Conservation (phyloP, 2,113 vertebrate species). For the Bufo gargarizans region DNA sequence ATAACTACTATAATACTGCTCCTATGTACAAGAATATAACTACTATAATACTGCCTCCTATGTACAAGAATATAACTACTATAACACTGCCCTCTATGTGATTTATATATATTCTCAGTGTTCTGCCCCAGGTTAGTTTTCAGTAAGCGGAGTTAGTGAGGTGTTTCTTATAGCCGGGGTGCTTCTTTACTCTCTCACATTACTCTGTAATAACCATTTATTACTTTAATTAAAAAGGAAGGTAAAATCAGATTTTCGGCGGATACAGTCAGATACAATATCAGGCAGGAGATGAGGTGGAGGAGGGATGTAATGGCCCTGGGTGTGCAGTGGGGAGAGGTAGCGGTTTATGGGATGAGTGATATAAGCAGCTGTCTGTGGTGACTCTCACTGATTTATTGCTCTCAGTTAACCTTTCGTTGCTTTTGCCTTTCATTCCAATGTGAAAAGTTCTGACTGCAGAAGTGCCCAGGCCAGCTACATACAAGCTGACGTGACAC, state of each 20-base stretch:
- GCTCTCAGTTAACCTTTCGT: background rate
- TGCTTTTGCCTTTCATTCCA: background rate
- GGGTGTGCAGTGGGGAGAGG: background rate
- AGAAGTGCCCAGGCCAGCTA: background rate
- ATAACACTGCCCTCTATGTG: too few relatives aligned
- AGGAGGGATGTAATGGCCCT: background rate
- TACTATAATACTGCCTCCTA: too few relatives aligned
- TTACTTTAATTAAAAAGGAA: constrained; percentile 2
- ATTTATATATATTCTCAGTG: too few relatives aligned
- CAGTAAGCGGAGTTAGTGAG: background rate
- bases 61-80: too few relatives aligned
- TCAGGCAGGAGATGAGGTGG: background rate
- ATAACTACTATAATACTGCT: too few relatives aligned
- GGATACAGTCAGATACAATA: background rate
- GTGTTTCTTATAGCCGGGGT: background rate
- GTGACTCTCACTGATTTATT: background rate
- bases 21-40: too few relatives aligned
- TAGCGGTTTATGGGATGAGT: constrained; percentile 31
- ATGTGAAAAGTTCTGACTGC: background rate
- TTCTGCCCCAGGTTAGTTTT: too few relatives aligned
- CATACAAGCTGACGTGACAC: background rate
- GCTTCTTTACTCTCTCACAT: background rate
- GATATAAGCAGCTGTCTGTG: constrained; percentile 27
- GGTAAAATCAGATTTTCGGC: background rate
- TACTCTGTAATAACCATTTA: background rate